phyloP scores from a whole-genome alignment of 2,797 vertebrate genomes.

The Lates japonicus region DNA sequence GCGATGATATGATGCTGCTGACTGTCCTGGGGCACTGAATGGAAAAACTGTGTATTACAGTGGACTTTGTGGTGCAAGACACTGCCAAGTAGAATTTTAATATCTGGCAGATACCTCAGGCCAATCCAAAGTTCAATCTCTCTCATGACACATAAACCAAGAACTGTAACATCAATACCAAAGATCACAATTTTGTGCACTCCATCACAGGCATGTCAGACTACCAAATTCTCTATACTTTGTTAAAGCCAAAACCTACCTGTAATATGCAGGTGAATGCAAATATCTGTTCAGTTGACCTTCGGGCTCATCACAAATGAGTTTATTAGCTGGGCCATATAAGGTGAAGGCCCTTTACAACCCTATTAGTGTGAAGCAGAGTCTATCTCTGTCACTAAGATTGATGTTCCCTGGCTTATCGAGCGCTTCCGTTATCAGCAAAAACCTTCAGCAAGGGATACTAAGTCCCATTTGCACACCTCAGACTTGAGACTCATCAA shows the following conservation, averaged over 20 bases:
- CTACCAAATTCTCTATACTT: not conserved
- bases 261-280: conserved; percentile 59
- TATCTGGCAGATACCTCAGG: conserved; percentile 45
- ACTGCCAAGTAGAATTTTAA: conserved; percentile 59
- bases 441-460: conserved; percentile 75
- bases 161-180: not conserved
- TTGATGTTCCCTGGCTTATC: conserved; percentile 83
- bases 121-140: conserved; percentile 56
- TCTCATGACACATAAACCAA: conserved; percentile 6
- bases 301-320: conserved; percentile 87
- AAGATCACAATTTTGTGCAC: conserved; percentile 8
- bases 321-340: conserved; percentile 86
- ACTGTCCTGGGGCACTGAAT: conserved; percentile 22
- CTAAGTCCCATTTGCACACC: conserved; percentile 69
- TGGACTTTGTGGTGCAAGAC: conserved; percentile 62
- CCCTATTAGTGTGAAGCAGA: conserved; percentile 77
- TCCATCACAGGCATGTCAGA: conserved; percentile 22
- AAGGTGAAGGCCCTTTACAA: conserved; percentile 81
- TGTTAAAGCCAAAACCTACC: conserved; percentile 23
- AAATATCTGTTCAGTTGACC: conserved; percentile 76
- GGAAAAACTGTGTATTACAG: conserved; percentile 25
- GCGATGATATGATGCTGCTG: conserved; percentile 57
- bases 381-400: conserved; percentile 81
- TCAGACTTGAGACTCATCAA: conserved; percentile 65
- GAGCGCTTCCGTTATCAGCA: conserved; percentile 79